Evolutionary conservation across 2,888 invertebrate species (phyloP), one percentile per base, ranked within the genome.

Genomic region (Coelogynopora nodosa): DNA sequence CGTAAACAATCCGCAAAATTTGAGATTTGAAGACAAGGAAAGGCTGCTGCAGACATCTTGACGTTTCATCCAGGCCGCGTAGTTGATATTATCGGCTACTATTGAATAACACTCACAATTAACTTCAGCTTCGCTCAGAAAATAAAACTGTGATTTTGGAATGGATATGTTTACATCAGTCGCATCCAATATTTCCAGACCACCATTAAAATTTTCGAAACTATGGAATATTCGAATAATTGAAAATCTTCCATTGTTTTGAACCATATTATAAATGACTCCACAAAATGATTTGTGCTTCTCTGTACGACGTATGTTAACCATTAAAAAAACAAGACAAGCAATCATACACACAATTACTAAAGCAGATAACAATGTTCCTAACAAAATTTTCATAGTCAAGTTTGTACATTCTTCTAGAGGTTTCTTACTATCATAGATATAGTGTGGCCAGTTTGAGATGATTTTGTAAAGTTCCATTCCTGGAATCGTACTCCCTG

Each of bases 401-500:
- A n/a, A n/a, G n/a, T n/a, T n/a, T n/a, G 49, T 49, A 18, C 49
- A n/a, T n/a, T n/a, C n/a, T n/a, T n/a, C n/a, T n/a, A n/a, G n/a
- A n/a, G n/a, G n/a, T n/a, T n/a, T n/a, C n/a, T n/a, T n/a, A n/a
- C n/a, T n/a, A 49, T 49, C 18, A 49, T 18, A 13, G 49, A 74
- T 13, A 74, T 74, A 74, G 27, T 74, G 74, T n/a, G 74, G 74
- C 74, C 74, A 74, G 23, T 74, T 74, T 13, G 74, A 74, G 2
- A 74, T 74, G 2, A 74, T 74, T 26, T 74, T 74, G 23, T 13
- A 74, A 74, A 74, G 74, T 74, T 74, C 74, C 5, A 74, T 23
- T 13, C 74, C 74, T 5, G 74, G 74, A 23, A 49, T 18, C 18
- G 5, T 18, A 49, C 49, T 49, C 49, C 2, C 10, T 74, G 74